Evolutionary conservation across 2,888 invertebrate species (phyloP).

Genomic region (Nephrotoma flavescens): DNA sequence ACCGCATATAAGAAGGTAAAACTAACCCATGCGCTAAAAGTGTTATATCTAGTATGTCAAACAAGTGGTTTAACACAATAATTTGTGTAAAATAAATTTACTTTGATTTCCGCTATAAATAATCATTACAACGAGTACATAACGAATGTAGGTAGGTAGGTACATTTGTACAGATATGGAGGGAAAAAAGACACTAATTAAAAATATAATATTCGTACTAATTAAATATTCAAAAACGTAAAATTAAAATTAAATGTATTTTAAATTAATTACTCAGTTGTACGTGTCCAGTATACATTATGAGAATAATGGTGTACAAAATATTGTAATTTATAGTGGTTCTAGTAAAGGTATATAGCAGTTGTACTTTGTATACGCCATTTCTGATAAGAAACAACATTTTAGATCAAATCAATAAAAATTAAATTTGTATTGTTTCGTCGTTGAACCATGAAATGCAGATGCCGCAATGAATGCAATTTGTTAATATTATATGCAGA

Average conservation of each 20-base stretch:
- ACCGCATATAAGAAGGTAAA: neutral
- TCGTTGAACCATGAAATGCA: no score
- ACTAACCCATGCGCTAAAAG: neutral
- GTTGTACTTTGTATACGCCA: neutral
- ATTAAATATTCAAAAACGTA: neutral
- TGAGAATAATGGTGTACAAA: neutral
- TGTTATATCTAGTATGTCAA: neutral
- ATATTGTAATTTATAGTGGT: neutral
- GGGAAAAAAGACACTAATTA: neutral
- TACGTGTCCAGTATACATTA: neutral
- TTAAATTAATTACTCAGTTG: neutral
- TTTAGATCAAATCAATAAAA: neutral
- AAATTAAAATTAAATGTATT: neutral
- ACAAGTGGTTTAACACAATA: no score
- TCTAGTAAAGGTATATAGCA: neutral
- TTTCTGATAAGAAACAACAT: neutral
- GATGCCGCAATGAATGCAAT: neutral
- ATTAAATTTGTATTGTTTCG: neutral
- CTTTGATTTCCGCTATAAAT: neutral
- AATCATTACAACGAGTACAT: neutral
- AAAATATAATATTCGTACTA: neutral
- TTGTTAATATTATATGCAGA: neutral
- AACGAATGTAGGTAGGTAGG: neutral
- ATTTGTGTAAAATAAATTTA: neutral
- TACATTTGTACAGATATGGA: neutral